These are phyloP conservation scores for Pelochelys cantorii DNA, from an alignment of 2,797 vertebrate species.

Conservation along the genomic window DNA sequence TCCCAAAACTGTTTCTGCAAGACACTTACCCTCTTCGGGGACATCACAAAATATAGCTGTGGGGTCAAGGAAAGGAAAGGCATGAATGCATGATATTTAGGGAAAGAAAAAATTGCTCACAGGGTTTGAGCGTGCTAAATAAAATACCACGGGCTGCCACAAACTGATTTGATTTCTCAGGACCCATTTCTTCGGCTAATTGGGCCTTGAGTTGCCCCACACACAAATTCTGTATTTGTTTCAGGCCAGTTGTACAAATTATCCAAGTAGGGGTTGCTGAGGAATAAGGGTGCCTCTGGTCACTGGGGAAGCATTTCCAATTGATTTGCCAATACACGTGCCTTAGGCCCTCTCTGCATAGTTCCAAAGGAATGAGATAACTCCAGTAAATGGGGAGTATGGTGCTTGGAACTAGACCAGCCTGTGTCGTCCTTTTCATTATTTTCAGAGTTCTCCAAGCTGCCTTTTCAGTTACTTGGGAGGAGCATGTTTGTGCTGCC, in stretches of 20 bases:
- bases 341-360: not conserved
- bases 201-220: slow-evolving; percentile 50
- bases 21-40: slow-evolving; percentile 30
- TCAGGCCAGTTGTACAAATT: slow-evolving; percentile 35
- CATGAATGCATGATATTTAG: slow-evolving; percentile 50
- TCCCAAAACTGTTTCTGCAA: slow-evolving; percentile 38
- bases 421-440: not conserved
- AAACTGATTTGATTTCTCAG: slow-evolving; percentile 69
- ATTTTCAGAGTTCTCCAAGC: not conserved
- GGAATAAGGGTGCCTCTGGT: rapidly evolving
- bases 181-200: slow-evolving; percentile 71
- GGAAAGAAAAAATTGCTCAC: slow-evolving; percentile 66
- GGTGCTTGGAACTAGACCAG: slow-evolving; percentile 3
- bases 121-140: slow-evolving; percentile 55
- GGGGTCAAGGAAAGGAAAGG: slow-evolving; percentile 29
- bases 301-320: not conserved
- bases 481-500: rapidly evolving
- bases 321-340: rapidly evolving
- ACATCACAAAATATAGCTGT: not conserved
- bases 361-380: not conserved
- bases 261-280: not conserved
- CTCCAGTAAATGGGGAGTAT: rapidly evolving
- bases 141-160: slow-evolving; percentile 61
- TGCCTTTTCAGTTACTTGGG: not conserved
- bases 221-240: slow-evolving; percentile 58